Base-by-base conservation (phyloP, 1,140 invertebrate species). In the Euwallacea fornicatus region DNA sequence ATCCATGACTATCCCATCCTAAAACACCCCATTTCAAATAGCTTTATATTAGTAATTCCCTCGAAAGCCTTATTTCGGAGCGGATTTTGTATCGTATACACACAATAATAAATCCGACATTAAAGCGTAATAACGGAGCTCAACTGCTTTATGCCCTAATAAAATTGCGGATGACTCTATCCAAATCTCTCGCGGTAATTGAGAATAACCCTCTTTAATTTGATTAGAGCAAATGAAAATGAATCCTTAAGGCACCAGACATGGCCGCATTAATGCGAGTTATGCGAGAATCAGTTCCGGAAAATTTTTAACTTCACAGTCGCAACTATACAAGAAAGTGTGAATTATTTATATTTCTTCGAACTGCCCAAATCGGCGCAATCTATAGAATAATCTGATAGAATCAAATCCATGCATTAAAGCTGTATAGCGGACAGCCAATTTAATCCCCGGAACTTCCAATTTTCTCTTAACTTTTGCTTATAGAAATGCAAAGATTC, bases 111-210 rank as follows among this genome's bases (percentile, higher is more conserved):
- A 66, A 66, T 66, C 65, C 42, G 53, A 53, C 44, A 66, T 62
- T 60, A 69, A 69, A 67, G 50, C 66, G 66, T 69, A 69, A 69
- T 61, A 69, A 69, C 66, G 66, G 15, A 15, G 56, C 60, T 60
- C 66, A 62, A 58, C 65, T 66, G 65, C 42, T 66, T 66, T 66
- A 66, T 66, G 54, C 15, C 55, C 41, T 56, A 66, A 66, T 66
- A 66, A 66, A 66, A 56, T 66, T 58, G 53, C 41, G 65, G 65
- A 66, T 66, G 53, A 66, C 65, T 66, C 65, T 66, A 66, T 65
- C 65, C 54, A 66, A 66, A 66, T 66, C 65, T 66, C 65, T 66
- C 53, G 65, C 42, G 65, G 65, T 66, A 66, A 66, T 66, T 66
- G 65, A 58, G 65, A 58, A 66, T 66, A 66, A 66, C 42, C 65